Evolutionary conservation across 2,113 vertebrate species (phyloP).

Genomic region (Sinocyclocheilus rhinocerous): DNA sequence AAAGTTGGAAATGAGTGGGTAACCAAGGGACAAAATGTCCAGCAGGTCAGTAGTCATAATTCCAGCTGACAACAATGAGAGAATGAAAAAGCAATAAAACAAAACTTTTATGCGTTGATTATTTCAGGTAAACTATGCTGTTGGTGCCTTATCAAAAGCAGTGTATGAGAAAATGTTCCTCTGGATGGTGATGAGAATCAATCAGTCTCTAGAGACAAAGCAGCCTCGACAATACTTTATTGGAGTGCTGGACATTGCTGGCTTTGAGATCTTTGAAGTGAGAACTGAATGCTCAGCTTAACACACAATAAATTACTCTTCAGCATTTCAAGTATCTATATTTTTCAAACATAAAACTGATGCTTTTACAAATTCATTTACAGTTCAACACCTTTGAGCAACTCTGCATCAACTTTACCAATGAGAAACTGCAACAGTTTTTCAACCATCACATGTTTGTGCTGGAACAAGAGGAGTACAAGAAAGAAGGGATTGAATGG

Average conservation of each 20-base stretch:
- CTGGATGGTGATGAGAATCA: no score
- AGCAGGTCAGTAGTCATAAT: slow-evolving; percentile 31
- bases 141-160: no score
- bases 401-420: slow-evolving; percentile 72
- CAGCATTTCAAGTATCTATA: no score
- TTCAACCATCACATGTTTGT: slow-evolving; percentile 79
- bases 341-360: neutral
- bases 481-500: slow-evolving; percentile 81
- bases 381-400: slow-evolving; percentile 67
- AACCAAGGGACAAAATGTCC: no score
- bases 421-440: slow-evolving; percentile 80
- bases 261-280: slow-evolving; percentile 87
- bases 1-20: no score
- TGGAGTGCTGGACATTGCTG: slow-evolving; percentile 87
- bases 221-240: slow-evolving; percentile 79
- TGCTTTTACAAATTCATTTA: slow-evolving; percentile 10
- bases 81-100: no score
- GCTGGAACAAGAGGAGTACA: slow-evolving; percentile 80
- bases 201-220: slow-evolving; percentile 34
- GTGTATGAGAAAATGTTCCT: no score
- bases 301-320: no score
- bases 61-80: no score
- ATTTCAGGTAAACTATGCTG: no score
- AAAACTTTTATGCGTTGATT: no score
- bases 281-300: no score